A percentile compares a stretch with the other conserved stretches of the same genome.
Evolutionary conservation across 2,888 invertebrate genomes (phyloP).

Genomic region (Pollenia griseotomentosa): DNA sequence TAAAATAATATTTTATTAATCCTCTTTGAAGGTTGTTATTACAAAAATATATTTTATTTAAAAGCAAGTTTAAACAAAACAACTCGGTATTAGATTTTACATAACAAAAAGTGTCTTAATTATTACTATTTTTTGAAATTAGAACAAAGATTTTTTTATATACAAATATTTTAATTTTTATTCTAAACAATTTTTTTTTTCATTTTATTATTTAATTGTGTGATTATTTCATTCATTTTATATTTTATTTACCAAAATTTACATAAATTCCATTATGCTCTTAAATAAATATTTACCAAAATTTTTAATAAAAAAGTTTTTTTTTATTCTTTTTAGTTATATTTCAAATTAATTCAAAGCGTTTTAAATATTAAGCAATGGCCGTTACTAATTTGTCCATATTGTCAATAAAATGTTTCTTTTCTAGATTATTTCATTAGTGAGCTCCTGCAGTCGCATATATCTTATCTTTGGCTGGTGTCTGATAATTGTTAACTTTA

Average conservation of each 20-base stretch:
- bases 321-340: slow-evolving; percentile 10
- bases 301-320: slow-evolving; percentile 47
- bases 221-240: slow-evolving; percentile 67
- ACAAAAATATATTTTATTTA: slow-evolving; percentile 49
- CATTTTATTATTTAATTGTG: slow-evolving; percentile 52
- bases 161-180: slow-evolving; percentile 29
- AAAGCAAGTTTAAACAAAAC: slow-evolving; percentile 29
- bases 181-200: slow-evolving; percentile 28
- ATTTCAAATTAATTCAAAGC: background rate
- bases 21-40: slow-evolving; percentile 66
- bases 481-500: no score
- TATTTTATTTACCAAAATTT: slow-evolving; percentile 70
- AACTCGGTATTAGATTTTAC: slow-evolving; percentile 60
- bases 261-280: slow-evolving; percentile 69
- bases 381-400: background rate
- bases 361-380: background rate
- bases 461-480: no score
- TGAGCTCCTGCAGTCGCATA: no score
- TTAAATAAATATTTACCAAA: slow-evolving; percentile 73
- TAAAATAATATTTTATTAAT: slow-evolving; percentile 61
- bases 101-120: slow-evolving; percentile 63
- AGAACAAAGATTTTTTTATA: slow-evolving; percentile 68
- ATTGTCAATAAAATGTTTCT: no score
- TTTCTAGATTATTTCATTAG: no score
- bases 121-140: slow-evolving; percentile 57